These are phyloP conservation scores for Sclerodermus sp. DNA, from an alignment of 2,888 invertebrate species.

Conservation along the genomic window DNA sequence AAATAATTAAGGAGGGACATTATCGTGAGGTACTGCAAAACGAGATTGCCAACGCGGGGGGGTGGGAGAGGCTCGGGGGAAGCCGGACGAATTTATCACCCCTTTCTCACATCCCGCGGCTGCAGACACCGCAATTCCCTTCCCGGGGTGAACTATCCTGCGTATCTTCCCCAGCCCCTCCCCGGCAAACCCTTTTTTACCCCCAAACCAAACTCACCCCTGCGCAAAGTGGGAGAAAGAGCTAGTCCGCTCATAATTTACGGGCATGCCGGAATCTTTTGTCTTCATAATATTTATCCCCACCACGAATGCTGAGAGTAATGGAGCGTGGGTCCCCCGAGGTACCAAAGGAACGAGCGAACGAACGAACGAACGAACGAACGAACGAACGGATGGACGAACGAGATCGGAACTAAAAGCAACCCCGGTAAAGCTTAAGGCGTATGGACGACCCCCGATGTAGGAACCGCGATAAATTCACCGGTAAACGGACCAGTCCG, in stretches of 20 bases:
- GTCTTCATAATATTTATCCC: slow-evolving; percentile 52
- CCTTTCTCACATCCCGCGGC: slow-evolving; percentile 2
- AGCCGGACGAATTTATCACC: slow-evolving; percentile 34
- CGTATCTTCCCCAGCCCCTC: slow-evolving; percentile 2
- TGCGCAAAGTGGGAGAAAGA: not conserved
- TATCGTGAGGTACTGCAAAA: slow-evolving; percentile 32
- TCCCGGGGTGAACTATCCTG: slow-evolving; percentile 1
- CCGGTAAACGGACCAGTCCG: slow-evolving; percentile 10
- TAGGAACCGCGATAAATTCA: slow-evolving; percentile 31
- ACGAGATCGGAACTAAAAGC: slow-evolving; percentile 34
- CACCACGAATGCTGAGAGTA: slow-evolving; percentile 38
- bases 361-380: too few relatives aligned
- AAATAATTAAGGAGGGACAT: slow-evolving; percentile 41
- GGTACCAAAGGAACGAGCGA: too few relatives aligned
- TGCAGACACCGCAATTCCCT: slow-evolving; percentile 6
- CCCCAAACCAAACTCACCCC: not conserved
- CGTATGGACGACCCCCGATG: slow-evolving; percentile 18
- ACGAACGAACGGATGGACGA: too few relatives aligned
- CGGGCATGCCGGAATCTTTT: slow-evolving; percentile 43
- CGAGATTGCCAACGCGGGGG: slow-evolving; percentile 28
- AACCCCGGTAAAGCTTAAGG: slow-evolving; percentile 21
- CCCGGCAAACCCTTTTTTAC: not conserved
- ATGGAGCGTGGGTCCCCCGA: slow-evolving; percentile 37
- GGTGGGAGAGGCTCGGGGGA: too few relatives aligned
- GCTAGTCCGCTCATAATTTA: slow-evolving; percentile 36